A percentile compares a stretch with the other conserved stretches of the same genome.
These are phyloP conservation scores for Elegia similella DNA, from an alignment of 2,888 invertebrate species.

Conservation along the genomic window DNA sequence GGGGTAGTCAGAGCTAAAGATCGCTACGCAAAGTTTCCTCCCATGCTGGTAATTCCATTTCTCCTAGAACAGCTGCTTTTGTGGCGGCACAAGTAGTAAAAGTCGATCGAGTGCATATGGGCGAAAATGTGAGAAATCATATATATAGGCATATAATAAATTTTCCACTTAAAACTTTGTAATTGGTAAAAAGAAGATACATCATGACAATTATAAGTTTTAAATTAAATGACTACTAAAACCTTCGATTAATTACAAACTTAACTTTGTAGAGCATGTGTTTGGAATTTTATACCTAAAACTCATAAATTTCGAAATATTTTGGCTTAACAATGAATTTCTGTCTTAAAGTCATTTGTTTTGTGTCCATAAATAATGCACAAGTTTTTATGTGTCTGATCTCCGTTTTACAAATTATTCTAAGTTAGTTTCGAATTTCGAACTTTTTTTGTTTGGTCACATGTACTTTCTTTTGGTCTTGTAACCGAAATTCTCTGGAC, in stretches of 20 bases:
- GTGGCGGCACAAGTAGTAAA: no score
- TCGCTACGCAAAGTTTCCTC: no score
- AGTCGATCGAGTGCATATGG: no score
- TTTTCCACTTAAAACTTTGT: no score
- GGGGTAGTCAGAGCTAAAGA: no score
- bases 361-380: background rate
- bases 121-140: no score
- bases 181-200: no score
- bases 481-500: background rate
- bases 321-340: background rate
- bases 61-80: no score
- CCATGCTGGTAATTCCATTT: no score
- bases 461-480: background rate
- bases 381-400: background rate
- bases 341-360: background rate
- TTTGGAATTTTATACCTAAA: background rate
- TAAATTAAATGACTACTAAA: no score
- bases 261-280: background rate
- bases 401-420: background rate
- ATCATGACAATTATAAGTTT: no score
- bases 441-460: background rate
- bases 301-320: background rate
- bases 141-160: no score
- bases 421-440: background rate
- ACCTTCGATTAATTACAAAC: background rate